phyloP scores from a whole-genome alignment of 1,140 invertebrate genomes.

The Tenebrio molitor region DNA sequence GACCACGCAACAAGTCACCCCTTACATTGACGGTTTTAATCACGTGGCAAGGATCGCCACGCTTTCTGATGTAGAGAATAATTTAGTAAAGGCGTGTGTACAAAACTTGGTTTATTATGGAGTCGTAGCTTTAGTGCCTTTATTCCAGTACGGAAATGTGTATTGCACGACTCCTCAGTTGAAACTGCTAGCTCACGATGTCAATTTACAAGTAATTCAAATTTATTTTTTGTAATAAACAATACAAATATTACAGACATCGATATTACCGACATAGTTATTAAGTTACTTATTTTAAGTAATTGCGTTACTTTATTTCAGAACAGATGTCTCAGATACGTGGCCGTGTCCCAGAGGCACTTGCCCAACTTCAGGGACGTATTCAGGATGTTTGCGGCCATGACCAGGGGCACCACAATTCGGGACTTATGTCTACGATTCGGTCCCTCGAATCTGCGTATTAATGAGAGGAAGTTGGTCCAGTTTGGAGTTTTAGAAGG shows the following conservation, averaged over 20 bases:
- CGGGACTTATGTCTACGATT: conserved; percentile 86
- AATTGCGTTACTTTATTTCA: conserved; percentile 46
- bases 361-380: conserved; percentile 81
- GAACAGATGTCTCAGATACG: conserved; percentile 61
- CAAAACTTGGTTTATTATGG: conserved; percentile 90
- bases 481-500: conserved; percentile 92
- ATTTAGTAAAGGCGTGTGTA: conserved; percentile 93
- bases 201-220: conserved; percentile 70
- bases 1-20: conserved; percentile 90
- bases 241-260: too few species aligned
- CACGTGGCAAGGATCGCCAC: conserved; percentile 87
- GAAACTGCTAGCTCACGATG: conserved; percentile 78
- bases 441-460: conserved; percentile 80
- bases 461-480: conserved; percentile 89
- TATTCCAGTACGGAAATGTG: conserved; percentile 95
- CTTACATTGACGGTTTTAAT: conserved; percentile 93
- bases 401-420: conserved; percentile 89
- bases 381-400: conserved; percentile 83
- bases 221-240: too few species aligned
- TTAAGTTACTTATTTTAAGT: too few species aligned
- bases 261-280: too few species aligned
- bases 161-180: conserved; percentile 91
- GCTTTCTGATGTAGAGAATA: conserved; percentile 92
- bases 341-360: conserved; percentile 65
- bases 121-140: conserved; percentile 85